phyloP scores from a whole-genome alignment of 2,797 vertebrate species.

The Myotis vivesi region DNA sequence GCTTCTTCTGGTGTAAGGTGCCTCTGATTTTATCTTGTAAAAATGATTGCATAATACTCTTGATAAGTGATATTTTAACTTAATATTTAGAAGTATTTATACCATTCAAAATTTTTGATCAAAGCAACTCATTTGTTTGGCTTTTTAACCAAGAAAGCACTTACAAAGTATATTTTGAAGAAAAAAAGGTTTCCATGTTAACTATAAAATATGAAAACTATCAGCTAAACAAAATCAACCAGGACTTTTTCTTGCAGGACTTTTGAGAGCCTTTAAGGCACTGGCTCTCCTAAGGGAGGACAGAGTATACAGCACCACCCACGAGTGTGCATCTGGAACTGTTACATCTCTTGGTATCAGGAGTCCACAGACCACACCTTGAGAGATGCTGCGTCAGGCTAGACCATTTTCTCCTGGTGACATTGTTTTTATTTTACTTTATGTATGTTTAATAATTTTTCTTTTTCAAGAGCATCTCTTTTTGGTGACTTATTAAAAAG shows the following conservation, averaged over 20 bases:
- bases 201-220: not conserved
- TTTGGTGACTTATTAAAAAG: not conserved
- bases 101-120: not conserved
- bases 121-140: constrained; percentile 5
- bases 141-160: constrained; percentile 5
- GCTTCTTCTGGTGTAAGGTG: not conserved
- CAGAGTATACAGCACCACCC: not conserved
- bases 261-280: not conserved
- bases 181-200: not conserved
- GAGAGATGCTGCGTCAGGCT: not conserved
- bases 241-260: not conserved
- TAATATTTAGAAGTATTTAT: not conserved
- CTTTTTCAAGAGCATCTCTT: not conserved
- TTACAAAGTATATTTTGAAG: not conserved
- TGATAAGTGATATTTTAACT: constrained; percentile 33
- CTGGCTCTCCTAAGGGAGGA: not conserved
- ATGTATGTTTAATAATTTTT: not conserved
- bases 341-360: not conserved
- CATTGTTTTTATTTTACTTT: not conserved
- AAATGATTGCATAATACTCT: not conserved
- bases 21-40: not conserved
- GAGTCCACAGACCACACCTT: not conserved
- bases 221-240: not conserved
- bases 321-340: not conserved
- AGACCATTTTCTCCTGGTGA: not conserved